Base-by-base conservation (phyloP, 2,888 invertebrate species). In the Ametastegia equiseti region DNA sequence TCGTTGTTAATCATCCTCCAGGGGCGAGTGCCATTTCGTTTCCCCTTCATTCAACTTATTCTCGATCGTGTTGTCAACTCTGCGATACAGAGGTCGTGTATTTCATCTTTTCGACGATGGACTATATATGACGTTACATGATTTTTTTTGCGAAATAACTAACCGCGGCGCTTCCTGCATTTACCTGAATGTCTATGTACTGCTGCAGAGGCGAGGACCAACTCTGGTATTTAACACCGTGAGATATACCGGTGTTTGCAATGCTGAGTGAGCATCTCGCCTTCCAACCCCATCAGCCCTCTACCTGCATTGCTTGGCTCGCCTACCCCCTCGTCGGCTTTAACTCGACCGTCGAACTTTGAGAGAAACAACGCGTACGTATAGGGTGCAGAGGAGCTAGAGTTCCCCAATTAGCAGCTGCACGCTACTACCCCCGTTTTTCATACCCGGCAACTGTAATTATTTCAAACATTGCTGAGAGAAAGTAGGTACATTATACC, bases 371-470 rank as follows among this genome's bases (percentile, higher is more conserved):
- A 50, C 57, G 11, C 54, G 69, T n/a, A 60, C 27, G 13, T 27
- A 27, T 27, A n/a, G 13, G 67, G 42, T 71, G 47, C 45, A 15
- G 15, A 36, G 23, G 47, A 42, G 54, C 23, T 71, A 86, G 87
- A 85, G 87, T 79, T 85, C 84, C 84, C 87, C 88, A 89, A 89
- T 88, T 89, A 88, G 86, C 82, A 86, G 83, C 47, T 63, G 81
- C 77, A 63, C 33, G 57, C 39, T 50, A 69, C 39, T 47, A 71
- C 75, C 54, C 36, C 36, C 13, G n/a, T 33, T 13, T 1, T 2
- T 73, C 15, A 39, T 36, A 54, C 54, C 54, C 54, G 19, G 36
- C 15, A 15, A 69, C 23, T 30, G 69, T 69, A 69, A 69, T 69
- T 42, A 69, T 42, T 45, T 45, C 69, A 13, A 69, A 45, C 45